Evolutionary conservation across 2,888 invertebrate genomes (phyloP).

Genomic region (Drosophila meridionalis): DNA sequence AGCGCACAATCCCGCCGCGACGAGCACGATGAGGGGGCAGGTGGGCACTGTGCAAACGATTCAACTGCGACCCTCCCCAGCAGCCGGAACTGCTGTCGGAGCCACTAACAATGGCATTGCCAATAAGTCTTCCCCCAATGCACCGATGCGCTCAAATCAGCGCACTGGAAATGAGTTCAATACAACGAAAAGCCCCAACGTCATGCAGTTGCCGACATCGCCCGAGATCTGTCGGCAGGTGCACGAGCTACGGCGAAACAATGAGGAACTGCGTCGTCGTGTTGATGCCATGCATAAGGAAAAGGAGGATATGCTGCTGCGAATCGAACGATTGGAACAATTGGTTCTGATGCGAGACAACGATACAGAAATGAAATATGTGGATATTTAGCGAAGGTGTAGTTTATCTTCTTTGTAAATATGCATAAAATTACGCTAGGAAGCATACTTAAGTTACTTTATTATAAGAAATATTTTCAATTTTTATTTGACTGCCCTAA

Average conservation of each 20-base stretch:
- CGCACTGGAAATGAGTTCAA: constrained; percentile 39
- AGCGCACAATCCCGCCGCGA: constrained; percentile 38
- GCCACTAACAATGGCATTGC: constrained; percentile 54
- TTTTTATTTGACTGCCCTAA: constrained; percentile 45
- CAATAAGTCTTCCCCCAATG: constrained; percentile 34
- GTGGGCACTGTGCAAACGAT: constrained; percentile 76
- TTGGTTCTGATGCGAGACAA: constrained; percentile 68
- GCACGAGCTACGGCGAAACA: constrained; percentile 80
- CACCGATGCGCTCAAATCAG: constrained; percentile 36
- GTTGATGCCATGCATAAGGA: constrained; percentile 82
- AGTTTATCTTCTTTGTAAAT: constrained; percentile 56
- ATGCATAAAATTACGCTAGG: constrained; percentile 44
- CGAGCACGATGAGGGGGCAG: constrained; percentile 70
- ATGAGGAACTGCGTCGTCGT: constrained; percentile 82
- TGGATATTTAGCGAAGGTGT: constrained; percentile 57
- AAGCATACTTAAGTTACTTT: constrained; percentile 13
- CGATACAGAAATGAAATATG: constrained; percentile 60
- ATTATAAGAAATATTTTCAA: constrained; percentile 17
- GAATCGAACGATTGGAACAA: constrained; percentile 82
- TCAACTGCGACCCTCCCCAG: constrained; percentile 58
- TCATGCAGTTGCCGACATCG: constrained; percentile 79
- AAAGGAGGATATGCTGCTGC: constrained; percentile 81
- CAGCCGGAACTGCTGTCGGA: constrained; percentile 36
- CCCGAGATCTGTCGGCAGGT: constrained; percentile 83
- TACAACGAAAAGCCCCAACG: constrained; percentile 57